A percentile compares a stretch with the other conserved stretches of the same genome.
These are phyloP conservation scores for Melipona beecheii DNA, from an alignment of 2,888 invertebrate species.

Conservation along the genomic window DNA sequence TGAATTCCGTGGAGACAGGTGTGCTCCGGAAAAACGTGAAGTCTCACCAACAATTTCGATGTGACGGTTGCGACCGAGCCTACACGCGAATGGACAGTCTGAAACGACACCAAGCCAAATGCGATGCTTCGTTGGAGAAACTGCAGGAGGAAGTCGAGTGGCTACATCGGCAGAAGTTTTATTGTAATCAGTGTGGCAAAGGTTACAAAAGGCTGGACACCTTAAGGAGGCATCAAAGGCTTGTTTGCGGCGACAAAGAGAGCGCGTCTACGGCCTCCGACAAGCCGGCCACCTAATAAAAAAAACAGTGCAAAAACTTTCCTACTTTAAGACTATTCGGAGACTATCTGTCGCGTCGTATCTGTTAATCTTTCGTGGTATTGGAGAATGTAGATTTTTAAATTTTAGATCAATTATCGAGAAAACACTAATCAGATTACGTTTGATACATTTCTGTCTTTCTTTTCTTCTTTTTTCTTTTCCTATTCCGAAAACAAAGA, in stretches of 20 bases:
- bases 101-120: constrained; percentile 79
- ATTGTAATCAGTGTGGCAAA: constrained; percentile 80
- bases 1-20: constrained; percentile 63
- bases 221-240: constrained; percentile 78
- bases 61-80: constrained; percentile 80
- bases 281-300: background rate
- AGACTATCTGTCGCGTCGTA: background rate
- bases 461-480: too few relatives aligned
- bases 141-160: constrained; percentile 62
- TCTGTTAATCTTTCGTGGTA: background rate
- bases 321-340: background rate
- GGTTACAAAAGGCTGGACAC: constrained; percentile 81
- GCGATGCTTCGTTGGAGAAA: constrained; percentile 81
- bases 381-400: background rate
- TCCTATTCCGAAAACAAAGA: background rate
- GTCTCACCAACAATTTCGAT: constrained; percentile 72
- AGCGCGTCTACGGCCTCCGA: constrained; percentile 25
- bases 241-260: constrained; percentile 79
- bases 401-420: background rate
- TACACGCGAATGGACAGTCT: constrained; percentile 82
- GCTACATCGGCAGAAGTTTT: constrained; percentile 67
- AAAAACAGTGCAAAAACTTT: background rate
- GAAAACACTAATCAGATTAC: background rate
- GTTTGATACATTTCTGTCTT: background rate
- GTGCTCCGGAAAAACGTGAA: constrained; percentile 51